Conservation (phyloP, 2,113 vertebrate species). For the Accipiter cooperii region DNA sequence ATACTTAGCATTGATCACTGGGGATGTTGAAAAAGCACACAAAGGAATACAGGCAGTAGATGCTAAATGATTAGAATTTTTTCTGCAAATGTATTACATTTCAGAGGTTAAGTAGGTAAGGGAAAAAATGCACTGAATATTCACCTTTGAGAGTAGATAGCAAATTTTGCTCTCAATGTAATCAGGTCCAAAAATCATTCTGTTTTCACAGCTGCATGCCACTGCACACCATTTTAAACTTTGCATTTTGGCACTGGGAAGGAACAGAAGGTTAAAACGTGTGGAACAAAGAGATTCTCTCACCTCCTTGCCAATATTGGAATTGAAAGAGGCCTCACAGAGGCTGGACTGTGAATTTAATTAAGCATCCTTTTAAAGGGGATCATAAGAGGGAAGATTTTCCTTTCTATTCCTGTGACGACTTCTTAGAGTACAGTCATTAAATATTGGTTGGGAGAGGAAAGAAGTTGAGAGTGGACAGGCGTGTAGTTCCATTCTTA, state of each 20-base stretch:
- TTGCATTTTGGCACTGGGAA: constrained; percentile 5
- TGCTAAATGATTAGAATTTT: constrained; percentile 41
- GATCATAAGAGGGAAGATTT: background rate
- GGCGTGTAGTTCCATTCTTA: background rate
- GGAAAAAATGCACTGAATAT: constrained; percentile 32
- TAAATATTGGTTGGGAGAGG: background rate
- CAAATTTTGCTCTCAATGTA: constrained; percentile 48
- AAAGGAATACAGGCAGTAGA: constrained; percentile 26
- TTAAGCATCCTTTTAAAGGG: background rate
- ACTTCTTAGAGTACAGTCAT: background rate
- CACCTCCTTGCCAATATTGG: background rate
- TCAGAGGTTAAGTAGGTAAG: constrained; percentile 50
- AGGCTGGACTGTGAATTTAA: constrained; percentile 7
- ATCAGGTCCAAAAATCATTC: constrained; percentile 23
- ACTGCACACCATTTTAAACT: constrained; percentile 27
- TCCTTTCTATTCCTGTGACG: background rate
- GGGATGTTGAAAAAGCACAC: constrained; percentile 35
- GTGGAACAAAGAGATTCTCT: constrained; percentile 25
- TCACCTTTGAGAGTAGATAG: constrained; percentile 45
- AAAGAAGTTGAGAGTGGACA: background rate
- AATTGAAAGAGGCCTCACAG: constrained; percentile 4
- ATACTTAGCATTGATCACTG: constrained; percentile 44
- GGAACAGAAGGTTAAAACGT: background rate
- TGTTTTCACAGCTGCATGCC: constrained; percentile 59
- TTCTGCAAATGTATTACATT: constrained; percentile 53